These are phyloP conservation scores for Tonatia bakeri DNA, from an alignment of 2,113 vertebrate genomes.

Conservation along the genomic window DNA sequence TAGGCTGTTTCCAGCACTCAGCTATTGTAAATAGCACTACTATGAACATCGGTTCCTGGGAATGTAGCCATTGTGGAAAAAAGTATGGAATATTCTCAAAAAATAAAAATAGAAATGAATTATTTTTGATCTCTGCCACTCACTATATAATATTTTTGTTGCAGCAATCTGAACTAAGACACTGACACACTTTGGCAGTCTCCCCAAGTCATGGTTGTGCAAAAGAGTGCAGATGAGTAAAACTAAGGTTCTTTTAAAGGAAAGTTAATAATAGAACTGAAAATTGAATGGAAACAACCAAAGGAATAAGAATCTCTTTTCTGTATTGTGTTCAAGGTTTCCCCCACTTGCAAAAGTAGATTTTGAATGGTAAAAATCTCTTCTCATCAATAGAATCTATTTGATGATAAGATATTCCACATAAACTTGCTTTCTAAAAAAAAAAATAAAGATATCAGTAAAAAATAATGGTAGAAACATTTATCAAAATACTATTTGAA, in stretches of 20 bases:
- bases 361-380: neutral
- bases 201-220: neutral
- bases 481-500: neutral
- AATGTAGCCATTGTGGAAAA: no score
- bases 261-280: neutral
- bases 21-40: no score
- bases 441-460: neutral
- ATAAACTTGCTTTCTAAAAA: neutral
- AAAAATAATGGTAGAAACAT: neutral
- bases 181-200: neutral
- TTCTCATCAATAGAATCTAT: neutral
- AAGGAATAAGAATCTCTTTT: neutral
- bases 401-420: neutral
- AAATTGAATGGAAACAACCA: neutral
- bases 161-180: neutral
- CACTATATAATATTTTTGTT: neutral
- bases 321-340: neutral
- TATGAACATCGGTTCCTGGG: no score
- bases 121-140: neutral
- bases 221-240: neutral
- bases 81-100: no score
- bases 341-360: neutral
- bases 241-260: neutral
- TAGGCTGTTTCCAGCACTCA: no score
- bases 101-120: neutral